These are phyloP conservation scores for Synanthedon andrenaeformis DNA, from an alignment of 2,888 invertebrate genomes.

Conservation along the genomic window DNA sequence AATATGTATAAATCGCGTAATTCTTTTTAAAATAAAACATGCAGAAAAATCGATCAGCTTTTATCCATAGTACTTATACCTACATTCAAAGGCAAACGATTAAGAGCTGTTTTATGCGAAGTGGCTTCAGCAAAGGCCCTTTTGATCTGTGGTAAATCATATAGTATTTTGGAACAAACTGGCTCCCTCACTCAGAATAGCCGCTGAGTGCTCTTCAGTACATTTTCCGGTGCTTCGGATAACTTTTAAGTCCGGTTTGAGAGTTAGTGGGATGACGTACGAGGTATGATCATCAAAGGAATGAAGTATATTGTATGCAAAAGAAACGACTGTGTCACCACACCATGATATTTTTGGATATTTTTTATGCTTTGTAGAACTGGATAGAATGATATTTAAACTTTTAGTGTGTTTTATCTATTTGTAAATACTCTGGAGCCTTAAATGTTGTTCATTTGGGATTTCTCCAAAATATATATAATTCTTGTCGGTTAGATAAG, in stretches of 20 bases:
- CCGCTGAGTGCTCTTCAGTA: slow-evolving; percentile 16
- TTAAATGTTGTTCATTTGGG: too few relatives aligned
- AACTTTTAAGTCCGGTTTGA: slow-evolving; percentile 17
- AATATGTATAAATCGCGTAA: too few relatives aligned
- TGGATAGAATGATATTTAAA: too few relatives aligned
- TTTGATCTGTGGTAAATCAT: slow-evolving; percentile 25
- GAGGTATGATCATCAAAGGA: slow-evolving; percentile 2
- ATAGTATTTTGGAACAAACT: slow-evolving; percentile 21
- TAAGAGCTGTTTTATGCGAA: slow-evolving; percentile 9
- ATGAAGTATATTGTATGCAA: not conserved
- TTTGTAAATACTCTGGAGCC: too few relatives aligned
- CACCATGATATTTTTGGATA: not conserved
- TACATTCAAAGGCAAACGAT: not conserved
- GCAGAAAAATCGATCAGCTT: not conserved
- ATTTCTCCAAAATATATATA: too few relatives aligned
- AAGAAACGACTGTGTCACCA: slow-evolving; percentile 1
- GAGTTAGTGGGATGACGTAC: not conserved
- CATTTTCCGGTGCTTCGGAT: slow-evolving; percentile 18
- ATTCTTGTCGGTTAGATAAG: too few relatives aligned
- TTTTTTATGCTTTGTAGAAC: too few relatives aligned
- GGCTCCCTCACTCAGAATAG: slow-evolving; percentile 12
- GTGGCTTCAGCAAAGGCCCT: slow-evolving; percentile 14
- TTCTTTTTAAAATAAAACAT: too few relatives aligned
- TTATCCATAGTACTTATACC: not conserved
- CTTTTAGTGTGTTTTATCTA: too few relatives aligned